phyloP scores from a whole-genome alignment of 2,113 vertebrate genomes.

The Mungos mungo region DNA sequence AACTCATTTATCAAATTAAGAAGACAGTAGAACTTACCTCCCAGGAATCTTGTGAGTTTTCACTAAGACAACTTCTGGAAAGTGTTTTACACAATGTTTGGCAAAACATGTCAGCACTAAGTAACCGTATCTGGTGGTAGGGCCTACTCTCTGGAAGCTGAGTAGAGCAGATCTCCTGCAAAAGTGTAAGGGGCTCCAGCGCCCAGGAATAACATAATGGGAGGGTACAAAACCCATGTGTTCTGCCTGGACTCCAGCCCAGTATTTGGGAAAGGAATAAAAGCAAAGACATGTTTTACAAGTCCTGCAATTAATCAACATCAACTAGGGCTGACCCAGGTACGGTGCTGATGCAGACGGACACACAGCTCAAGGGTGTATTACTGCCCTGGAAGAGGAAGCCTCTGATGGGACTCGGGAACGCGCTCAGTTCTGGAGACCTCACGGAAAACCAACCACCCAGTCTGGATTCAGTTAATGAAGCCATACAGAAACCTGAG shows the following conservation, averaged over 20 bases:
- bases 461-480: neutral
- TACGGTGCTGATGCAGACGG: neutral
- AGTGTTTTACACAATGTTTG: constrained; percentile 10
- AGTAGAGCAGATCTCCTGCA: neutral
- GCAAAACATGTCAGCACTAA: neutral
- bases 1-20: neutral
- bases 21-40: neutral
- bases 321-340: neutral
- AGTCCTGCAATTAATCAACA: neutral
- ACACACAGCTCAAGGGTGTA: neutral
- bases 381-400: too few species aligned
- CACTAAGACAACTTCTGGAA: constrained; percentile 37
- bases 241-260: neutral
- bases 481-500: neutral
- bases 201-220: neutral
- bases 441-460: neutral
- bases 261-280: neutral
- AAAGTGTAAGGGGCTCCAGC: neutral
- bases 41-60: constrained; percentile 3
- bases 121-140: neutral
- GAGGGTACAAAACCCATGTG: neutral
- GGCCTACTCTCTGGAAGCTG: neutral
- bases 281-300: neutral
- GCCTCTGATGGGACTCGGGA: neutral
- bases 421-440: neutral